Evolutionary conservation across 2,888 invertebrate genomes (phyloP).

Genomic region (Conchocele bisecta): DNA sequence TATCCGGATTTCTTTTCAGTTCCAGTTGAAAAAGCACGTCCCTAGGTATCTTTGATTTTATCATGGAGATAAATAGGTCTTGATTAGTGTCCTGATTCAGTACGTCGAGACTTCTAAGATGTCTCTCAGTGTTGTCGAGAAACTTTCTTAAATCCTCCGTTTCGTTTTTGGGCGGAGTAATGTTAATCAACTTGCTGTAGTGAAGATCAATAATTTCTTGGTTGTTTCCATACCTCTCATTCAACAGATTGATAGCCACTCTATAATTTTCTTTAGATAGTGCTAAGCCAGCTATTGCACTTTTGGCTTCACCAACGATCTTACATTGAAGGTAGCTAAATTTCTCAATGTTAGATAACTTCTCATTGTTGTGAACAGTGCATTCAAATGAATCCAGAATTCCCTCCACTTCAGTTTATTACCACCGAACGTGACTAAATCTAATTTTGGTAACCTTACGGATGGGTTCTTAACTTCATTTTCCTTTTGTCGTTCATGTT

Average conservation of each 20-base stretch:
- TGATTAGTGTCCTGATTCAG: slow-evolving; percentile 21
- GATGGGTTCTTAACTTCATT: no score
- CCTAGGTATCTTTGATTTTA: slow-evolving; percentile 15
- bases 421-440: no score
- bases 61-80: slow-evolving; percentile 29
- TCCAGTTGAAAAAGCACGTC: slow-evolving; percentile 25
- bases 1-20: slow-evolving; percentile 7
- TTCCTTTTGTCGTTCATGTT: no score
- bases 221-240: slow-evolving; percentile 25
- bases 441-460: no score
- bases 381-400: no score
- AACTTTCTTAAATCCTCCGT: neutral
- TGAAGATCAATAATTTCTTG: slow-evolving; percentile 42
- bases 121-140: neutral
- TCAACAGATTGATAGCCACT: slow-evolving; percentile 29
- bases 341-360: no score
- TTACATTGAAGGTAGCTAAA: no score
- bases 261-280: slow-evolving; percentile 35
- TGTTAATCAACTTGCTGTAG: slow-evolving; percentile 32
- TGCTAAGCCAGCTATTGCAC: slow-evolving; percentile 26
- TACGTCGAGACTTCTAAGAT: slow-evolving; percentile 19
- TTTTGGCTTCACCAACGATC: no score
- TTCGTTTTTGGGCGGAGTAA: neutral
- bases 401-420: no score
- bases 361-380: no score